Evolutionary conservation across 64 coral and sea anemone species (phyloP).

Genomic region (Cladopsammia gracilis): DNA sequence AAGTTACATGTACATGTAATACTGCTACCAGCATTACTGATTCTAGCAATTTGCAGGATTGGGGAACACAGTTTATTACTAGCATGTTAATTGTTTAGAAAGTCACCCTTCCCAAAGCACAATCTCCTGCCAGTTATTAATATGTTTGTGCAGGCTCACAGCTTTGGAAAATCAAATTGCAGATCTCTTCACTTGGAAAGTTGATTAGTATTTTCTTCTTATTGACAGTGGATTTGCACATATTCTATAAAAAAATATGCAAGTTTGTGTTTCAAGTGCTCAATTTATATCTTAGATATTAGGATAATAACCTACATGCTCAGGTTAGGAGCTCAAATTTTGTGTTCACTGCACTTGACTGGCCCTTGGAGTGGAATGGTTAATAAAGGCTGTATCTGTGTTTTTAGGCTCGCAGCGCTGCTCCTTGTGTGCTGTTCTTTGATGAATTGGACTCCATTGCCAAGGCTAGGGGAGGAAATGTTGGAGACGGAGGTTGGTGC

Average conservation of each 20-base stretch:
- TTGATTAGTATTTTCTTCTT: neutral
- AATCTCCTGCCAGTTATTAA: conserved; percentile 44
- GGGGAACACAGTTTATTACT: no score
- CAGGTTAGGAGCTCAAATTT: no score
- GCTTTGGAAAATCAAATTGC: conserved; percentile 47
- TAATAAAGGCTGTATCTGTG: neutral
- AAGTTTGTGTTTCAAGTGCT: no score
- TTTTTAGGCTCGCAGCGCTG: conserved; percentile 93
- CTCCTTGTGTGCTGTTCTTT: conserved; percentile 99
- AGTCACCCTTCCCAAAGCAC: conserved; percentile 14
- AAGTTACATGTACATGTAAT: no score
- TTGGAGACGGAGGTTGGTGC: conserved; percentile 91
- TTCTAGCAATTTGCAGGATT: no score
- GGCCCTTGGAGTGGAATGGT: no score
- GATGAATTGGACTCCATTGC: conserved; percentile 99
- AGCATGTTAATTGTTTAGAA: neutral
- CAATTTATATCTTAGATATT: no score
- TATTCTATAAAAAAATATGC: no score
- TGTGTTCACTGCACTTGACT: no score
- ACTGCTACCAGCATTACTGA: no score
- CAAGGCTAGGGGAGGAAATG: conserved; percentile 97
- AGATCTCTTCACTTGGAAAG: neutral
- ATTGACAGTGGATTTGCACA: conserved; percentile 1
- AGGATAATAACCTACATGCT: no score
- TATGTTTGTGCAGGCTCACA: conserved; percentile 51